Conservation (phyloP, 2,888 invertebrate genomes). For the Temnothorax ravouxi region DNA sequence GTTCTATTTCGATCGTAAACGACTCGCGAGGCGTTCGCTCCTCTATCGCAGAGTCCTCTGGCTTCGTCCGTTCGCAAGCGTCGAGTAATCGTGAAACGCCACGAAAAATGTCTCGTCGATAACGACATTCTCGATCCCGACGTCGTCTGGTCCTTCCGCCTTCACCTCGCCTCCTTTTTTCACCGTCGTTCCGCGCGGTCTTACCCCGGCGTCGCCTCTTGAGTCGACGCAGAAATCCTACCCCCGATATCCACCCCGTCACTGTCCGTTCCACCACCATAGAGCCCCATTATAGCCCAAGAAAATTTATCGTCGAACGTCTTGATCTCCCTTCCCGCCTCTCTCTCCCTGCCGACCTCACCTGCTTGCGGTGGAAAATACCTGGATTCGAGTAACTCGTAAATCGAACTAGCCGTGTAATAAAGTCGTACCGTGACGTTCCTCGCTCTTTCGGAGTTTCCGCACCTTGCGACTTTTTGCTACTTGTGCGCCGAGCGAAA, state of each 20-base stretch:
- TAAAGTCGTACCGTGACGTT: constrained; percentile 52
- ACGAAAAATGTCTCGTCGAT: constrained; percentile 45
- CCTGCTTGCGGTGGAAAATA: constrained; percentile 33
- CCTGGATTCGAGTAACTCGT: constrained; percentile 57
- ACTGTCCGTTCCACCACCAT: constrained; percentile 48
- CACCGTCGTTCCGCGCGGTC: not conserved
- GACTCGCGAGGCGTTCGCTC: not conserved
- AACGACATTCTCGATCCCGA: constrained; percentile 35
- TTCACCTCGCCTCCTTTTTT: not conserved
- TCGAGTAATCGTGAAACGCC: constrained; percentile 8
- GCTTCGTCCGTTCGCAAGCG: constrained; percentile 37
- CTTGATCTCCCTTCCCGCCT: constrained; percentile 31
- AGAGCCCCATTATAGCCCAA: constrained; percentile 52
- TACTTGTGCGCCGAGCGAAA: constrained; percentile 32
- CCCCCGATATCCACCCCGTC: constrained; percentile 42
- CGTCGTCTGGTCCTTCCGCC: not conserved
- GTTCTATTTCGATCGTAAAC: constrained; percentile 27
- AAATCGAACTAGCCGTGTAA: constrained; percentile 56
- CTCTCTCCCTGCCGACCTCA: not conserved
- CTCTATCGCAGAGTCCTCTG: constrained; percentile 40
- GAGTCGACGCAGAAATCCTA: constrained; percentile 49
- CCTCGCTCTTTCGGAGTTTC: constrained; percentile 27
- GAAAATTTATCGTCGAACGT: constrained; percentile 53
- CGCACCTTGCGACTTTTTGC: constrained; percentile 40
- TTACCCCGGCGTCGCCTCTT: constrained; percentile 31